Base-by-base conservation (phyloP, 2,797 vertebrate genomes). In the Serranus cabrilla region DNA sequence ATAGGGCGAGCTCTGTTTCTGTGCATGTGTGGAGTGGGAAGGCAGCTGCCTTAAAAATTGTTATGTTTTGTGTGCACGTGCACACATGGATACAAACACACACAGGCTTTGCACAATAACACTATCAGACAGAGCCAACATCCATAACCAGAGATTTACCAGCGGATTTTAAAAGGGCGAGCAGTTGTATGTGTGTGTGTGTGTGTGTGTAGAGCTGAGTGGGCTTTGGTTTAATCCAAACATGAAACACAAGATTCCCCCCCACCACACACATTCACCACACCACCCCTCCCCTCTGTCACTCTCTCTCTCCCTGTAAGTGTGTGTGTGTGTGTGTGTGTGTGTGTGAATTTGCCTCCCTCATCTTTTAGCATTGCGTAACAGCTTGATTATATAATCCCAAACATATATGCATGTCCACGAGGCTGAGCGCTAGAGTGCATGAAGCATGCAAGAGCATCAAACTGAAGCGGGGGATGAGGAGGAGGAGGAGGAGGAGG, bases 371-470 rank as follows among this genome's bases (percentile, higher is more conserved):
- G 81, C 23, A 71, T 95, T 95, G 89, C 86, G 49, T 94, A 95
- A 95, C 86, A 71, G 80, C 81, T 82, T 85, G 84, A 93, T 95
- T 94, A 93, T 88, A 94, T 94, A 95, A 95, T 93, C 87, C 88
- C 78, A 91, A 90, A 92, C 90, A 91, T 94, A 92, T 90, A 93
- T 91, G 89, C 87, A 85, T 83, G 89, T 91, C 91, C 90, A 91
- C 87, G 61, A 86, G 87, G 85, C 85, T 89, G 84, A 89, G 85
- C 17, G 47, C 80, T 66, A 42, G 68, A 88, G 86, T 73, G 84
- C 83, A 87, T 83, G 74, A 87, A 88, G 87, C 88, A 72, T 83
- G 85, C 80, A 70, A 74, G 82, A 90, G 88, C 76, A 77, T 87
- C 70, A 60, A 58, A 70, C 66, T 64, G 56, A 69, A 55, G 65